Evolutionary conservation across 2,888 invertebrate species (phyloP), one percentile per base, ranked within the genome.

Genomic region (Agriopis leucophaearia): DNA sequence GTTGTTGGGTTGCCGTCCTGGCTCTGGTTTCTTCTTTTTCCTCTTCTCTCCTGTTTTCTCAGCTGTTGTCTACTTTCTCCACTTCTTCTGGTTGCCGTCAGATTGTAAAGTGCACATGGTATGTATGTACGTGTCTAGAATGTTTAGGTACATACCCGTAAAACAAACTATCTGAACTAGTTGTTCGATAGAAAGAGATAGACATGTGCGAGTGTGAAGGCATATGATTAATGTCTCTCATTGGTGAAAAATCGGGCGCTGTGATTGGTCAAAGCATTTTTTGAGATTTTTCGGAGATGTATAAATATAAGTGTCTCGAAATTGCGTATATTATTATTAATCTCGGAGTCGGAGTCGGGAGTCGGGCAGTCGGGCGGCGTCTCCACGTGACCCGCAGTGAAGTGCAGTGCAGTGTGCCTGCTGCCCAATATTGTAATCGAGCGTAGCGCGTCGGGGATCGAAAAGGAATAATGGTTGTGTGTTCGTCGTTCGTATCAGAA

Each of bases 261-360:
- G 56, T 51, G 51, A 64, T 64, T 64, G 51, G 64, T 15, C 2
- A 9, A 15, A 15, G 15, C 9, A 3, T 38, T 38, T 38, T 1
- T 38, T 38, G 3, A 5, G 18, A 18, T 13, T 40, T 47, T 55
- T 12, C 6, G 6, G 38, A 0, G 18, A 42, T 2, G 15, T 60
- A 50, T 59, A 59, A 64, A 64, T 64, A 47, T 42, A 54, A 15
- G 52, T 15, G 38, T 6, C 5, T 7, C 1, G 9, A 54, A 54
- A 54, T 27, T 38, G 15, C 50, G 52, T 75, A 73, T 68, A 71
- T 71, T 74, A 65, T 38, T 50, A 65, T 71, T 64, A 72, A 71
- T 47, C 63, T 79, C 78, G 78, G 78, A 79, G 78, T 79, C 78
- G 78, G 78, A 78, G 78, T 78, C 79, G 79, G 79, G 74, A 79